Base-by-base conservation (phyloP, 2,113 vertebrate genomes). In the Erythrolamprus reginae region DNA sequence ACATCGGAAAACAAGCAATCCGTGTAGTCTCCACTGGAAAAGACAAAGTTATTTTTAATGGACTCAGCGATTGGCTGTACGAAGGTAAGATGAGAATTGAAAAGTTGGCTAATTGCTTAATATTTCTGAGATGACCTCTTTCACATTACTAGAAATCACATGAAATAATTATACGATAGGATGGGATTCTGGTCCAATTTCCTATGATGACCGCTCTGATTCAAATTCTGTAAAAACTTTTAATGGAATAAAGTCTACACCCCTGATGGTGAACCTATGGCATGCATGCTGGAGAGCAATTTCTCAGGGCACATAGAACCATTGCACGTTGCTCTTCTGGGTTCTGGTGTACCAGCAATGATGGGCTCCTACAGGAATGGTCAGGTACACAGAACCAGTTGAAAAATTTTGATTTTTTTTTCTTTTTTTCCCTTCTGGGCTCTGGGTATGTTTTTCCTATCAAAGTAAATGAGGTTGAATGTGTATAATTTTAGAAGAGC, bases 21-120 rank as follows among this genome's bases (percentile, higher is more conserved):
- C 98, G 99, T 2, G 97, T 99, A 96, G 99, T 99, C 50, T 99
- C 99, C 70, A 98, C 98, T 0, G 99, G 99, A 89, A 99, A 99
- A 95, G 99, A 99, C 94, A 98, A 98, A 2, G 98, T 98, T 92
- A 98, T 99, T 95, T 99, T 98, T 97, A 99, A 99, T 1, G 99
- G 99, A 53, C 98, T 99, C 94, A 98, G 98, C 28, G 99, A 99
- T 95, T 99, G 99, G 99, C 96, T 99, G 0, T 99, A 99, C 1
- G 99, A 99, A 99, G 99, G 99, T 99, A 97, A 96, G 98, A 88
- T 13, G 56, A 1, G 0, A 0, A 33, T 26, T 47, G 55, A 94
- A 90, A 93, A 87, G 83, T 53, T 88, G 84, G n/a, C 10, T 42
- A 92, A 89, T 86, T 58, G 45, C 33, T 91, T 84, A 89, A 26